A percentile compares a stretch with the other conserved stretches of the same genome.
These are phyloP conservation scores for Plectropomus leopardus DNA, from an alignment of 2,113 vertebrate species.

Conservation along the genomic window DNA sequence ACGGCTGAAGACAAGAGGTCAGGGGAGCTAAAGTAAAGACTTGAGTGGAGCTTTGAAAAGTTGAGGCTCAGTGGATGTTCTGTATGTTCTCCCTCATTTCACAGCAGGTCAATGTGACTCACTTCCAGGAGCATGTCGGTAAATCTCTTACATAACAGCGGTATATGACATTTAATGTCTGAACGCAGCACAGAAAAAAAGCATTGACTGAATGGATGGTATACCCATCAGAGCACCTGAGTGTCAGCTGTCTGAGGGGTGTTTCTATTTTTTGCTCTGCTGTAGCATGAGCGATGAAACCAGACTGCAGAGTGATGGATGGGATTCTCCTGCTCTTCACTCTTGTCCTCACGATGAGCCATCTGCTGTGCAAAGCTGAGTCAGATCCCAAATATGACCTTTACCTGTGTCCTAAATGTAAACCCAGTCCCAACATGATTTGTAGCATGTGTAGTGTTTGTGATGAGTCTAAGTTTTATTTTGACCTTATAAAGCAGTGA, in stretches of 20 bases:
- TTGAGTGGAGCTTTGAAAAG: not conserved
- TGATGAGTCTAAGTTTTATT: no score
- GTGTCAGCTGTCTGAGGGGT: constrained; percentile 41
- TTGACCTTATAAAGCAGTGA: no score
- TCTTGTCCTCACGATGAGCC: not conserved
- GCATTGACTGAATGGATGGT: constrained; percentile 10
- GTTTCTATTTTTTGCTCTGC: constrained; percentile 53
- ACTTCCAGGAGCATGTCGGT: not conserved
- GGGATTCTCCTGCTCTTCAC: not conserved
- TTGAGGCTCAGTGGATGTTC: not conserved
- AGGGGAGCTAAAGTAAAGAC: not conserved
- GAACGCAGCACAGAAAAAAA: not conserved
- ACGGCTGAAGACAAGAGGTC: no score
- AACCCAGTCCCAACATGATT: no score
- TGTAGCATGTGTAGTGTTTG: not conserved
- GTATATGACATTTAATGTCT: constrained; percentile 10
- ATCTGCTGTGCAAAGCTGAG: not conserved
- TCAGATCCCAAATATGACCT: not conserved
- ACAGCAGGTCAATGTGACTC: constrained; percentile 7
- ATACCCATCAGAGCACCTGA: constrained; percentile 15
- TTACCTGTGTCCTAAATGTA: not conserved
- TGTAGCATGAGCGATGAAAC: constrained; percentile 19
- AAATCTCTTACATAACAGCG: constrained; percentile 16
- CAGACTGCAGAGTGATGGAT: constrained; percentile 2
- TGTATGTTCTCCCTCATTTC: not conserved